These are phyloP conservation scores for Dysdera silvatica DNA, from an alignment of 1,140 invertebrate species.

Conservation along the genomic window DNA sequence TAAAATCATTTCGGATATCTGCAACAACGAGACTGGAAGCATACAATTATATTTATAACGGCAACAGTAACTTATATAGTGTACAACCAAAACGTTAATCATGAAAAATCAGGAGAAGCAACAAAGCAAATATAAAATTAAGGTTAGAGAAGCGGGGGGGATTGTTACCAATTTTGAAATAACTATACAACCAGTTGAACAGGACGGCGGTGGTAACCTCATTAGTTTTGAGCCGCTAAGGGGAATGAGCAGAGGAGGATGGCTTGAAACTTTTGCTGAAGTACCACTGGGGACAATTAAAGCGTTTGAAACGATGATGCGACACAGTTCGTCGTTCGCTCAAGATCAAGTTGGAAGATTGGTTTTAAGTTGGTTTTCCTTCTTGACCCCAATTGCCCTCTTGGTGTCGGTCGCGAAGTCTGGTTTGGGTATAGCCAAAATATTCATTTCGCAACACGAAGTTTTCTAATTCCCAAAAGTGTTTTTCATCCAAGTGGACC, in stretches of 20 bases:
- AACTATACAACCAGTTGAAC: conserved; percentile 11
- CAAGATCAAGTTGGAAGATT: conserved; percentile 14
- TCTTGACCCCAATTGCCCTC: background rate
- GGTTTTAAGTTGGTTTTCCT: no score
- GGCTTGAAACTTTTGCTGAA: background rate
- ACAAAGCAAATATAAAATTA: background rate
- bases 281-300: background rate
- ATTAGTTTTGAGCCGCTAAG: background rate
- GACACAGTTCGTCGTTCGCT: background rate
- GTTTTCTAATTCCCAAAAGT: conserved; percentile 25
- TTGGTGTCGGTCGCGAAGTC: conserved; percentile 23
- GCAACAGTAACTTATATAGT: conserved; percentile 19
- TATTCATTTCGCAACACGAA: conserved; percentile 10
- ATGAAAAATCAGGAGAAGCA: background rate
- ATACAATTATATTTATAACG: conserved; percentile 16
- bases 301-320: conserved; percentile 5
- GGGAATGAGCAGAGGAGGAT: background rate
- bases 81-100: conserved; percentile 7
- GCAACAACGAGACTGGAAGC: background rate
- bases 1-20: background rate
- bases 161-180: background rate
- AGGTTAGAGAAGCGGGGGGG: background rate
- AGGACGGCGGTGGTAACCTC: conserved; percentile 7
- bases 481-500: conserved; percentile 24
- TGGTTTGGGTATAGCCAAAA: conserved; percentile 29